phyloP scores from a whole-genome alignment of 2,797 vertebrate species.

The Pteronotus mesoamericanus region DNA sequence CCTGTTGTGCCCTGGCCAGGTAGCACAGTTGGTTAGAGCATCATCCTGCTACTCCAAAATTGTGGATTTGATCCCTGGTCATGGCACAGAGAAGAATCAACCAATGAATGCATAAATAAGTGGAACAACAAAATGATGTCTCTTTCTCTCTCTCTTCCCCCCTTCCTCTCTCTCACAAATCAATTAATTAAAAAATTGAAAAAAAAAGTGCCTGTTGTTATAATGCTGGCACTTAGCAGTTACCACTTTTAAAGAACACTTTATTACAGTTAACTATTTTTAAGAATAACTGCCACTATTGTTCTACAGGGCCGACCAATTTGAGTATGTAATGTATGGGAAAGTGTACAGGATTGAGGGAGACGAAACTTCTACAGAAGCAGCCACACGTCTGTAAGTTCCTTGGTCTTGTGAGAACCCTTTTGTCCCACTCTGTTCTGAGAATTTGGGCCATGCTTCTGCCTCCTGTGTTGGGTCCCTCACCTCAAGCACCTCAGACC shows the following conservation, averaged over 20 bases:
- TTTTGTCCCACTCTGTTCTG: not conserved
- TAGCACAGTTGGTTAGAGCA: not conserved
- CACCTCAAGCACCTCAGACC: not conserved
- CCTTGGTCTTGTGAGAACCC: not conserved
- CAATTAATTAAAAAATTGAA: not conserved
- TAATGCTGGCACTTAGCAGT: not conserved
- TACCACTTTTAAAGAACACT: not conserved
- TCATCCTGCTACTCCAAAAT: not conserved
- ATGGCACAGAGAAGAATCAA: not conserved
- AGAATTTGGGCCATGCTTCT: not conserved
- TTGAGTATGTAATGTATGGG: conserved; percentile 99
- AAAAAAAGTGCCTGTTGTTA: not conserved
- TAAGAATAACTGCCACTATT: not conserved
- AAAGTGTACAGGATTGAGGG: conserved; percentile 99
- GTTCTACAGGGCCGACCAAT: conserved; percentile 92
- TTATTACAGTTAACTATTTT: not conserved
- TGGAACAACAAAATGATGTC: not conserved
- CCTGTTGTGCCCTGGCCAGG: not conserved
- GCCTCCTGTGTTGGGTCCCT: not conserved
- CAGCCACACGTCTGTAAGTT: conserved; percentile 97
- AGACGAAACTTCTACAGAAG: conserved; percentile 97
- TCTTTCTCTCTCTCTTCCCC: not conserved
- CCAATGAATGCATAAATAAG: not conserved
- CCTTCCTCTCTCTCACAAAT: not conserved
- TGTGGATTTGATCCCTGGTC: not conserved